Base-by-base conservation (phyloP, 2,888 invertebrate genomes). In the Cephalotes varians region DNA sequence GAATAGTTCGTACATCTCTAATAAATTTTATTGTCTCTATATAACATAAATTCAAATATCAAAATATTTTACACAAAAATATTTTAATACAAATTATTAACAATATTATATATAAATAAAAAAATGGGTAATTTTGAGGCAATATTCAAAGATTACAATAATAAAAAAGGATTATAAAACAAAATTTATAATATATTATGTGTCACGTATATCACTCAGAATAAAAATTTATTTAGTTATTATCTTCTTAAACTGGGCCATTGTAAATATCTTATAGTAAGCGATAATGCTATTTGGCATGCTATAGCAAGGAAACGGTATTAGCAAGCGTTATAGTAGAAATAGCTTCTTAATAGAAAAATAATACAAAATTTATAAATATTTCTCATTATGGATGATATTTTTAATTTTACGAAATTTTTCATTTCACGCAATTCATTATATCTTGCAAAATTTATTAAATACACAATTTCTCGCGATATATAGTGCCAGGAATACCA, bases 401-500 rank as follows among this genome's bases (percentile, higher is more conserved):
- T 34, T 31, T 44, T 71, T 37, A 44, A 54, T 6, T n/a, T 34
- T 7, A 34, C 7, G 1, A 54, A 67, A 34, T 40, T 21, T 0
- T 9, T 49, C 1, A 28, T 18, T 18, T 40, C 10, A 18, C 2
- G 40, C 12, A n/a, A 37, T 7, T 44, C 3, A 10, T 56, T 18
- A 18, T 9, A 25, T 25, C 5, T 37, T 10, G n/a, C 9, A 25
- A 40, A 56, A 71, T 65, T 65, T 18, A 25, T 25, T 62, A 80
- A 81, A 37, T 31, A 80, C 34, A 18, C 9, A 44, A 80, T 69
- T 69, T 85, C 9, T 47, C 51, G 49, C 31, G 15, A 58, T n/a
- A n/a, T n/a, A n/a, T 85, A 94, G 94, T 94, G 93, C 92, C 93
- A 79, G 94, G 94, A 69, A 93, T 94, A 64, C 94, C 93, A 15